Conservation (phyloP, 2,888 invertebrate species). For the Drosophila fulvimacula region DNA sequence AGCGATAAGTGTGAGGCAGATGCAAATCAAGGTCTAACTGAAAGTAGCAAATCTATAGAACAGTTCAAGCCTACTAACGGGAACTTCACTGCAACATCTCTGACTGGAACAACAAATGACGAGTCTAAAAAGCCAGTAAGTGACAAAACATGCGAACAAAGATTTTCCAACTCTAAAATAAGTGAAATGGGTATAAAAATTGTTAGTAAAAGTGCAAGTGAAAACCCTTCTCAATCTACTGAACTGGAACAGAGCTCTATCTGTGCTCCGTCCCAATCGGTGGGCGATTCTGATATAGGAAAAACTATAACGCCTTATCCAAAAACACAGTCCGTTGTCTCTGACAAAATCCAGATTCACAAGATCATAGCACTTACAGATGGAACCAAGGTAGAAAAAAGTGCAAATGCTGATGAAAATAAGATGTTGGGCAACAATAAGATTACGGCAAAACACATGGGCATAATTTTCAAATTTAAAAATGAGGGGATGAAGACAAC, state of each 20-base stretch:
- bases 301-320: not conserved
- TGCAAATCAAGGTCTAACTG: not conserved
- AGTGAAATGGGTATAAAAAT: not conserved
- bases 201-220: not conserved
- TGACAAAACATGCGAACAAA: not conserved
- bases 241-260: not conserved
- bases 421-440: not conserved
- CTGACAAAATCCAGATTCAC: not conserved
- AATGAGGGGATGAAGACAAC: not conserved
- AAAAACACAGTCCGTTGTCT: not conserved
- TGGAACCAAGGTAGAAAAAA: too few species aligned
- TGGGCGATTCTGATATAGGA: not conserved
- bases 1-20: not conserved
- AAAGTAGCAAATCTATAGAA: not conserved
- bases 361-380: not conserved
- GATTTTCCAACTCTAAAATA: not conserved
- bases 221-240: not conserved
- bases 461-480: not conserved
- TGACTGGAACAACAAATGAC: not conserved
- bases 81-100: not conserved
- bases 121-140: slow-evolving; percentile 3
- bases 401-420: not conserved
- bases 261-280: not conserved
- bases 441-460: not conserved
- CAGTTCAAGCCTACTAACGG: not conserved